Base-by-base conservation (phyloP, 2,797 vertebrate species). In the Neoniphon sammara region DNA sequence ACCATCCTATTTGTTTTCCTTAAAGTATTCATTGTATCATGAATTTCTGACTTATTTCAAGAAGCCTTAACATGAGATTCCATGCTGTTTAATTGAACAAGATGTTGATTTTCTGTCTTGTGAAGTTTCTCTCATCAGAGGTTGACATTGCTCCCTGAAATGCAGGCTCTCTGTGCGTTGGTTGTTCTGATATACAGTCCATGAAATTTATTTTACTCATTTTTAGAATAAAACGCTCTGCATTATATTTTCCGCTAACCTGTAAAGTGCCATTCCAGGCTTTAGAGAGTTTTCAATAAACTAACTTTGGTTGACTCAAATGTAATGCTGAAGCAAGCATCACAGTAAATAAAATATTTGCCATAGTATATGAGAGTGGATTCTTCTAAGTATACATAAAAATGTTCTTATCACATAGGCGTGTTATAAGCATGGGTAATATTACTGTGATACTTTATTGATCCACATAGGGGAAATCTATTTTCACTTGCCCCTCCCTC, bases 221-320 rank as follows among this genome's bases (percentile, higher is more conserved):
- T 80, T 85, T 87, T 74, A 85, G 80, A 90, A 85, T 91, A 90
- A 92, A 91, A 70, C 42, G 85, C 60, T 72, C 60, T 53, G 73
- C 66, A 85, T 67, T 4, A 36, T 52, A 18, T 30, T 46, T 31
- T 58, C 49, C 34, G n/a, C 55, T 57, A 7, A 30, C 68, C 30
- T 76, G 17, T 52, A 7, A 57, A 54, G 36, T 74, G 20, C 20
- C 17, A n/a, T 6, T 18, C 46, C 46, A 49, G 18, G 7, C n/a
- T 20, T n/a, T 14, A 18, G 44, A 47, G 7, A 1, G 6, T 49
- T 49, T 18, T 49, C 17, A 49, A 47, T 17, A 18, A 17, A 17
- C 5, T 49, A 25, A 5, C 34, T 27, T 50, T 17, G 17, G 5
- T 55, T 27, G 54, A 17, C 18, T 17, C 46, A 49, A 49, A 39